Evolutionary conservation across 1,140 invertebrate species (phyloP).

Genomic region (Eupristina koningsbergeri): DNA sequence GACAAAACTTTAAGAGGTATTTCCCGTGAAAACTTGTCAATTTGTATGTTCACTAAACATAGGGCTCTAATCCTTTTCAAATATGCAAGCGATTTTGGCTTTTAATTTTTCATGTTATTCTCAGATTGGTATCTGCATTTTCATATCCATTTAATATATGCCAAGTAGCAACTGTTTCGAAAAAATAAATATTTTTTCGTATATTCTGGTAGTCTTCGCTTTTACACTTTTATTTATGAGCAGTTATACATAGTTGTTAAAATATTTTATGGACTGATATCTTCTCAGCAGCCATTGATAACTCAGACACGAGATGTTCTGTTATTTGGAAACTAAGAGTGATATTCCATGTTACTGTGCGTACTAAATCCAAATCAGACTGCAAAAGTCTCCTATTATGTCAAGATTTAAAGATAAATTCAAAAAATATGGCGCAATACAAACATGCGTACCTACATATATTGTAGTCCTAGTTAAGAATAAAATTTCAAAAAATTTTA

Average conservation of each 20-base stretch:
- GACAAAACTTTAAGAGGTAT: no score
- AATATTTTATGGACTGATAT: not conserved
- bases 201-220: no score
- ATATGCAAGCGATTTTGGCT: no score
- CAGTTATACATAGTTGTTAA: not conserved
- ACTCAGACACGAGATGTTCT: not conserved
- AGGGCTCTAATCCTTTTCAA: no score
- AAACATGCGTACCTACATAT: not conserved
- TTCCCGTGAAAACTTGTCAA: no score
- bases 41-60: no score
- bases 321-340: not conserved
- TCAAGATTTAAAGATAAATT: not conserved
- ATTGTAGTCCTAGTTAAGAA: not conserved
- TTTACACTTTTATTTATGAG: not conserved
- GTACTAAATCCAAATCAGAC: not conserved
- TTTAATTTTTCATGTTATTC: no score
- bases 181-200: no score
- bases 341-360: not conserved
- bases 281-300: not conserved
- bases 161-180: no score
- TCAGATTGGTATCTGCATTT: no score
- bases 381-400: not conserved
- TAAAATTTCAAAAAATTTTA: not conserved
- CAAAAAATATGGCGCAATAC: not conserved
- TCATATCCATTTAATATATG: no score